Conservation (phyloP, 1,140 invertebrate genomes). For the Drosophila ohnishii region DNA sequence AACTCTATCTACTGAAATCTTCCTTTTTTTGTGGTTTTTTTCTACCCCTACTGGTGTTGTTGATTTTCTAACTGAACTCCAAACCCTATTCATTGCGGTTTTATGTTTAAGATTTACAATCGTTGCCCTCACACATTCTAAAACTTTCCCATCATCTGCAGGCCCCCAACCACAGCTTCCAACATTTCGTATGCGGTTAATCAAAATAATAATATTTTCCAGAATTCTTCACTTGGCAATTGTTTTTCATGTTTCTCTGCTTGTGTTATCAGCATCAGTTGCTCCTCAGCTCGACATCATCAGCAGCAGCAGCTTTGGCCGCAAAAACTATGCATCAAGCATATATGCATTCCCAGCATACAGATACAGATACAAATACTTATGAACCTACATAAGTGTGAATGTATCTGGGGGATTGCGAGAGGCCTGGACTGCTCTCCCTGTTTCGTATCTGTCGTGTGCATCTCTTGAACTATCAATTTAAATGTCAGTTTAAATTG, state of each 20-base stretch:
- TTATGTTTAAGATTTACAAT: conserved; percentile 1
- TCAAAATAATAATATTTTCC: conserved; percentile 40
- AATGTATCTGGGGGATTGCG: conserved; percentile 22
- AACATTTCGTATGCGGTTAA: conserved; percentile 29
- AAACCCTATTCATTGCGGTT: conserved; percentile 25
- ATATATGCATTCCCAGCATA: conserved; percentile 32
- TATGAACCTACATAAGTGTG: conserved; percentile 9
- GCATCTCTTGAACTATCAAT: conserved; percentile 83
- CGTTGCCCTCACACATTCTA: not conserved
- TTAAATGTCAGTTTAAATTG: conserved; percentile 83
- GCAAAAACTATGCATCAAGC: conserved; percentile 33
- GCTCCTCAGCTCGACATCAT: conserved; percentile 5
- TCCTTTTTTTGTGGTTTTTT: not conserved
- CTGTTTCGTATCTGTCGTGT: conserved; percentile 74
- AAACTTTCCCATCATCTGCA: conserved; percentile 18
- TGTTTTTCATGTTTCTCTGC: conserved; percentile 11
- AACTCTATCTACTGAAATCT: not conserved
- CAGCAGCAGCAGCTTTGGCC: conserved; percentile 12
- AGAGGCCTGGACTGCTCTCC: conserved; percentile 39
- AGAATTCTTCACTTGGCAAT: conserved; percentile 28
- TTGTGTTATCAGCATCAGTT: conserved; percentile 47
- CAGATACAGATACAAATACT: conserved; percentile 25
- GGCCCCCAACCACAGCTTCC: not conserved
- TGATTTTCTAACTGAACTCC: conserved; percentile 1
- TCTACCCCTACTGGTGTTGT: not conserved